These are phyloP conservation scores for Ptilorrhoa leucosticta DNA, from an alignment of 2,113 vertebrate genomes.

Conservation along the genomic window DNA sequence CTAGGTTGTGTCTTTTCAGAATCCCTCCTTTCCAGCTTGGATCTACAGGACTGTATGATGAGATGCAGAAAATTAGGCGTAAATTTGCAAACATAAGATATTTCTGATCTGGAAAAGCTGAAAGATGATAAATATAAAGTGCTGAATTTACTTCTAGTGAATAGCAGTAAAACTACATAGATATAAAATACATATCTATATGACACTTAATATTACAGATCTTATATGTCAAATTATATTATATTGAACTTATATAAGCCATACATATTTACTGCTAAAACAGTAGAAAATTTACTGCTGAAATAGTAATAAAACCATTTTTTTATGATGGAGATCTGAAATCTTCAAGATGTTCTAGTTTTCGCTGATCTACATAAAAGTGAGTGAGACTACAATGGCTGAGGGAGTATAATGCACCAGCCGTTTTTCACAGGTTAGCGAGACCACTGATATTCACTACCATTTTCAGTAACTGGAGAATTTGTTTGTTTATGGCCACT, in stretches of 20 bases:
- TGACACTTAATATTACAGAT: neutral
- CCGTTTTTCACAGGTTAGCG: neutral
- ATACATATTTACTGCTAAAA: neutral
- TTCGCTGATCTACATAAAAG: neutral
- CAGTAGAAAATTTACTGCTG: neutral
- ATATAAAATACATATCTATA: neutral
- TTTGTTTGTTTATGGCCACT: neutral
- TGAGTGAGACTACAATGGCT: neutral
- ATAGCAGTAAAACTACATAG: neutral
- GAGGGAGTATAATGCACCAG: neutral
- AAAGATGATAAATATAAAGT: neutral
- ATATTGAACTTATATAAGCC: neutral
- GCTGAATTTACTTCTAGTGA: neutral
- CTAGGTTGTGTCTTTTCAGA: neutral
- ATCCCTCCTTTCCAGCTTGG: neutral
- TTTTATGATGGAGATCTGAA: neutral
- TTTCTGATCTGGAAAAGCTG: neutral
- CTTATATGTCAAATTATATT: neutral
- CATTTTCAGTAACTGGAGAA: neutral
- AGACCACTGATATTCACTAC: neutral
- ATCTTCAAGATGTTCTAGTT: neutral
- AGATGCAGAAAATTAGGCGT: neutral
- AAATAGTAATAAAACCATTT: neutral
- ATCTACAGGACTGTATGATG: neutral
- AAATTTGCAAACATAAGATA: neutral